phyloP scores from a whole-genome alignment of 2,888 invertebrate genomes.

The Lissonota sp. region DNA sequence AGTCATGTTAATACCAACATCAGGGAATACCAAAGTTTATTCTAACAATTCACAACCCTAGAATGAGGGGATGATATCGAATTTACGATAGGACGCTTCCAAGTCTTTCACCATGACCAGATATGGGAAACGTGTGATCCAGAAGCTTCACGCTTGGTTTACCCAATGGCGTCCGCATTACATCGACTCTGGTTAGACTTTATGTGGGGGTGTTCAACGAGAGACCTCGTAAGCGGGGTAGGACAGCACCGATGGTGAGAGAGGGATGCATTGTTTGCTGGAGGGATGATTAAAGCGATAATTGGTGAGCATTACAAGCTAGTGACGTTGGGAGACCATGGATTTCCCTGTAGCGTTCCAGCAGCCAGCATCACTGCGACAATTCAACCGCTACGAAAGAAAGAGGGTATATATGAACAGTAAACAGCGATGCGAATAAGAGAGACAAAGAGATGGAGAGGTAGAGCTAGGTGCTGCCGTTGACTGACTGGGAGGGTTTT shows the following conservation, averaged over 20 bases:
- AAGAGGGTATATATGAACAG: conserved; percentile 32
- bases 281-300: conserved; percentile 62
- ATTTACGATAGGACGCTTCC: too few relatives aligned
- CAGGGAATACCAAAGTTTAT: too few relatives aligned
- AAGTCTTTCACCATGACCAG: too few relatives aligned
- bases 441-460: conserved; percentile 50
- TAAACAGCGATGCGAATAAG: conserved; percentile 31
- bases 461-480: conserved; percentile 48
- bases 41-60: too few relatives aligned
- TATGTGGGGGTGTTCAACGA: too few relatives aligned
- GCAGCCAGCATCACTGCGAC: conserved; percentile 26
- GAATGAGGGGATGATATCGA: too few relatives aligned
- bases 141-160: too few relatives aligned
- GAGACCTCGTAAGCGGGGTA: too few relatives aligned
- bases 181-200: too few relatives aligned
- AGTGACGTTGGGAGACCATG: conserved; percentile 29
- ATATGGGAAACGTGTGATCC: too few relatives aligned
- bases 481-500: conserved; percentile 64
- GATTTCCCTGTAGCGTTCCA: not conserved
- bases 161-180: too few relatives aligned
- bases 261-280: conserved; percentile 51
- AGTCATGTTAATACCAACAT: too few relatives aligned
- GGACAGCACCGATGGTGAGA: conserved; percentile 1
- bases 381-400: conserved; percentile 1
- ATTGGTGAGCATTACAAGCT: conserved; percentile 67